Percentiles rank a stretch among this genome's conserved stretches.
Conservation (phyloP, 1,140 invertebrate species). For the Alviniconcha marisindica region DNA sequence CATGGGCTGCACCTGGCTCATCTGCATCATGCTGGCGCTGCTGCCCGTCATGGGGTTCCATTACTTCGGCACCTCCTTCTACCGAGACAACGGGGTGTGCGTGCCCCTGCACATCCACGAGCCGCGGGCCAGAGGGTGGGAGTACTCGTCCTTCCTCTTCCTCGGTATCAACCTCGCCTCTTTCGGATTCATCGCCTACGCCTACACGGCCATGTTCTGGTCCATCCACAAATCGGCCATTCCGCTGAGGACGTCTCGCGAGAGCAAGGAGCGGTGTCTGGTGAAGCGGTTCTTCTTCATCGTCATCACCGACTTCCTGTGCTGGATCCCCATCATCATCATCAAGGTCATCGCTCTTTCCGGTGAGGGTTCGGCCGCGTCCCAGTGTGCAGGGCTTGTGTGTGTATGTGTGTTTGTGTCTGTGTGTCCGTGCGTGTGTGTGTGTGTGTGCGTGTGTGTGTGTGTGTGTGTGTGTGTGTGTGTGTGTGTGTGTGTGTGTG, state of each 20-base stretch:
- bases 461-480: too few species aligned
- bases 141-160: conserved; percentile 75
- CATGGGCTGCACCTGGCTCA: conserved; percentile 81
- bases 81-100: conserved; percentile 74
- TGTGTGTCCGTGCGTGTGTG: too few species aligned
- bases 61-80: conserved; percentile 76
- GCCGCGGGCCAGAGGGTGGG: conserved; percentile 74
- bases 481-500: too few species aligned
- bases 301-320: conserved; percentile 73
- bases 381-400: not conserved
- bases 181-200: conserved; percentile 76
- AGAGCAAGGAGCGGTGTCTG: conserved; percentile 77
- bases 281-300: conserved; percentile 71
- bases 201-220: conserved; percentile 78
- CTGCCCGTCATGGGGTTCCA: conserved; percentile 83
- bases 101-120: conserved; percentile 74
- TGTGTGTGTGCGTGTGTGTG: too few species aligned
- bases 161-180: conserved; percentile 73
- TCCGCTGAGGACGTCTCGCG: conserved; percentile 79
- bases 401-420: not conserved
- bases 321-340: conserved; percentile 73
- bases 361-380: too few species aligned
- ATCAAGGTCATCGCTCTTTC: conserved; percentile 52
- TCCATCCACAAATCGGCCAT: conserved; percentile 82
- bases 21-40: conserved; percentile 81